phyloP scores from a whole-genome alignment of 2,797 vertebrate species.

The Chelon auratus region DNA sequence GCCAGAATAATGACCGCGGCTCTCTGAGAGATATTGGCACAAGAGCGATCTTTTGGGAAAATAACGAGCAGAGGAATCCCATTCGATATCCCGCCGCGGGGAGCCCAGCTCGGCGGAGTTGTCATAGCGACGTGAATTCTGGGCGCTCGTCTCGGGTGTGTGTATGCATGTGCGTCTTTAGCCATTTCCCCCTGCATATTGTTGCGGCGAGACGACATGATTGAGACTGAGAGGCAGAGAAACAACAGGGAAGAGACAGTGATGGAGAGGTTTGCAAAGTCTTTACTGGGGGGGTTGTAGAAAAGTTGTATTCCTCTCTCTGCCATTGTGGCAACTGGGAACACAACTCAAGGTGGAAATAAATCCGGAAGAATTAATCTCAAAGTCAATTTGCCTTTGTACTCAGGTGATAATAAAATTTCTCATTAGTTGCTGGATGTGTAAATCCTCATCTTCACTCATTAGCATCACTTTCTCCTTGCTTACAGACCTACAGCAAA shows the following conservation, averaged over 20 bases:
- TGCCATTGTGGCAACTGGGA: no score
- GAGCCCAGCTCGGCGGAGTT: constrained; percentile 63
- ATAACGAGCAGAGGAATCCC: constrained; percentile 72
- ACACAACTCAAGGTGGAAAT: neutral
- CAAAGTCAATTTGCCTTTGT: neutral
- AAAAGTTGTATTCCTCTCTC: constrained; percentile 3
- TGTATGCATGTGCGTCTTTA: constrained; percentile 24
- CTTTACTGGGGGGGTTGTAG: neutral
- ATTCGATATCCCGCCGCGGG: constrained; percentile 49
- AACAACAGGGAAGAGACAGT: neutral
- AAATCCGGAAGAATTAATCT: neutral
- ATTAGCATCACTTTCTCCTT: no score
- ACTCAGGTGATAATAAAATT: neutral
- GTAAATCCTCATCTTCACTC: no score
- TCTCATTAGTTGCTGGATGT: neutral
- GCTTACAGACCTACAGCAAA: no score
- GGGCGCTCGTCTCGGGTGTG: constrained; percentile 22
- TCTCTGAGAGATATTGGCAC: constrained; percentile 34
- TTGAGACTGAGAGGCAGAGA: constrained; percentile 8
- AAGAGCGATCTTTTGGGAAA: constrained; percentile 55
- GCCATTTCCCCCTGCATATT: constrained; percentile 11
- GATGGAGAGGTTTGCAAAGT: neutral
- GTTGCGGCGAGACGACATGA: constrained; percentile 26
- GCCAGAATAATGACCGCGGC: constrained; percentile 49
- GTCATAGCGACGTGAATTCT: constrained; percentile 76